Evolutionary conservation across 1,140 invertebrate species (phyloP).

Genomic region (Pachyrhynchus sulphureomaculatus): DNA sequence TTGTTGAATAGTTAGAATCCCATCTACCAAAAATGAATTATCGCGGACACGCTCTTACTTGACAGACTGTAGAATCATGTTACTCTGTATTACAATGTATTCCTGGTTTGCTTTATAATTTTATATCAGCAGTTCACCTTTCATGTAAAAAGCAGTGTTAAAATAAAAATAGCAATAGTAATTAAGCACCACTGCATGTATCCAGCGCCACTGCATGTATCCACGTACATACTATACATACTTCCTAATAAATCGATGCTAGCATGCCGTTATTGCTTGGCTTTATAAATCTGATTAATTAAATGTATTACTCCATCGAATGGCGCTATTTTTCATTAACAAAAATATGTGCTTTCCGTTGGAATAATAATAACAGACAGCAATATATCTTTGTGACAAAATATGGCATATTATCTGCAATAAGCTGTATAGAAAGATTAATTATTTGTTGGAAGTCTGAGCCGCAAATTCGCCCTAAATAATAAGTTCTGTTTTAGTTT

Average conservation of each 20-base stretch:
- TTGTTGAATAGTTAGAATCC: too few relatives aligned
- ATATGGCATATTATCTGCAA: conserved; percentile 31
- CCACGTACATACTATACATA: too few relatives aligned
- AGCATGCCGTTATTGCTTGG: conserved; percentile 6
- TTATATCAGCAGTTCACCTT: too few relatives aligned
- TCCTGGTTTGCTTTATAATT: too few relatives aligned
- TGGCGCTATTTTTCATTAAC: conserved; percentile 20
- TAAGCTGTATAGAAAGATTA: conserved; percentile 29
- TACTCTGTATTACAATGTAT: too few relatives aligned
- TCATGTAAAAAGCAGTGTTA: too few relatives aligned
- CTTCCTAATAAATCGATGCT: conserved; percentile 18
- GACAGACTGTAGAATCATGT: too few relatives aligned
- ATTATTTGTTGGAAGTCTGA: conserved; percentile 21
- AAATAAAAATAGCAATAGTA: too few relatives aligned
- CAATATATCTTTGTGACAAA: conserved; percentile 33
- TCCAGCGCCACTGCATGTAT: too few relatives aligned
- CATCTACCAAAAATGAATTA: too few relatives aligned
- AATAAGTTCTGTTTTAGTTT: conserved; percentile 25
- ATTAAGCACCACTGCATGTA: too few relatives aligned
- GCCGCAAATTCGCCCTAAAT: conserved; percentile 21
- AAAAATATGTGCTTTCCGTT: conserved; percentile 24
- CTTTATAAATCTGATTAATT: conserved; percentile 24
- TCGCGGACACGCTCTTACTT: too few relatives aligned
- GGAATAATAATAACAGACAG: conserved; percentile 26
- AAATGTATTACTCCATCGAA: conserved; percentile 23